A percentile compares a stretch with the other conserved stretches of the same genome.
phyloP scores from a whole-genome alignment of 2,888 invertebrate species.

The Ferdinandea cuprea region DNA sequence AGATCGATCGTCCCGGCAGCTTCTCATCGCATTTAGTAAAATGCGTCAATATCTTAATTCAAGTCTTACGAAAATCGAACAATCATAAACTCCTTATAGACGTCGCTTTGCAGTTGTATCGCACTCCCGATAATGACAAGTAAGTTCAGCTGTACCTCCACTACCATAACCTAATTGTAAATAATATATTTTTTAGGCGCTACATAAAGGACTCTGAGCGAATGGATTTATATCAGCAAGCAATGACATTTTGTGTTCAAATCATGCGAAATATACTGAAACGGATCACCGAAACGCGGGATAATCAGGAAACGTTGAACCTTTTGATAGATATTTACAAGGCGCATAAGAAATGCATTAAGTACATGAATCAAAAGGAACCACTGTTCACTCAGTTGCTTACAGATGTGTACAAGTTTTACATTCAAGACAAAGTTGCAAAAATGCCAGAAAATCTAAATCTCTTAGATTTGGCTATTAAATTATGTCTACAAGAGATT shows the following conservation, averaged over 20 bases:
- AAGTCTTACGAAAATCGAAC: constrained; percentile 90
- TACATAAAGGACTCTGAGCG: constrained; percentile 94
- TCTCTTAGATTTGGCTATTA: constrained; percentile 87
- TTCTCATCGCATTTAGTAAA: constrained; percentile 96
- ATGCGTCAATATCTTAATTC: constrained; percentile 91
- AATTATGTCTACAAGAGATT: constrained; percentile 87
- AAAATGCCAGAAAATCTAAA: constrained; percentile 85
- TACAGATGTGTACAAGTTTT: constrained; percentile 88
- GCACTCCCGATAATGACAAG: constrained; percentile 94
- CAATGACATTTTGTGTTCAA: constrained; percentile 89
- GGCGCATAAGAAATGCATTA: constrained; percentile 88
- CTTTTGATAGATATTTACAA: constrained; percentile 86
- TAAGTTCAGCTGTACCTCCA: constrained; percentile 80
- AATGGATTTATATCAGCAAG: constrained; percentile 90
- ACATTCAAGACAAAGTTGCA: constrained; percentile 85
- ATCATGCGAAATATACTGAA: constrained; percentile 87
- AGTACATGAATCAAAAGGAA: constrained; percentile 84
- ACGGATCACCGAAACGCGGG: constrained; percentile 84
- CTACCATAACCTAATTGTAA: not conserved
- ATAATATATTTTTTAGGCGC: constrained; percentile 84
- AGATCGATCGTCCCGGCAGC: constrained; percentile 96
- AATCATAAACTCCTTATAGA: constrained; percentile 92
- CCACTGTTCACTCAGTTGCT: constrained; percentile 86
- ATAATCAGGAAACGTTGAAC: constrained; percentile 84
- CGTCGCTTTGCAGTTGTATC: constrained; percentile 90